A percentile compares a stretch with the other conserved stretches of the same genome.
These are phyloP conservation scores for Urocolius indicus DNA, from an alignment of 2,113 vertebrate genomes.

Conservation along the genomic window DNA sequence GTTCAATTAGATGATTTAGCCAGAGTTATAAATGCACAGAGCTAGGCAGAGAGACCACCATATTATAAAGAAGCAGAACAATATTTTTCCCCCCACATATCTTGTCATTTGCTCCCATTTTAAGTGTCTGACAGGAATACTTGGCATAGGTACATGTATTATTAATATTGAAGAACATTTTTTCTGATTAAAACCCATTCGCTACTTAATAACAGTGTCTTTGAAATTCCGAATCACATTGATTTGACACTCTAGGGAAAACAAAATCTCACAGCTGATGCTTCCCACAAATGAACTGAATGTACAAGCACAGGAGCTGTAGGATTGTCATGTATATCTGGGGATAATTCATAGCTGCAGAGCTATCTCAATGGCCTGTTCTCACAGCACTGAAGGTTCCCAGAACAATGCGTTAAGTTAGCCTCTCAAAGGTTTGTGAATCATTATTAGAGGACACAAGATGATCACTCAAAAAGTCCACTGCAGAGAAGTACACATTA, in stretches of 20 bases:
- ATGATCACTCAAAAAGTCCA: neutral
- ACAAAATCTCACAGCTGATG: neutral
- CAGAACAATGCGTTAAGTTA: neutral
- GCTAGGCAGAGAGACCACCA: neutral
- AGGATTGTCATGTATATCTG: neutral
- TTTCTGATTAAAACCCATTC: neutral
- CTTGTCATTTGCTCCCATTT: neutral
- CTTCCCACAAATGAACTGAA: neutral
- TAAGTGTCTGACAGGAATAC: neutral
- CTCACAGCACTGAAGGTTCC: neutral
- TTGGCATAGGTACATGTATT: neutral
- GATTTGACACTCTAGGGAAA: neutral
- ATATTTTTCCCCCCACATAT: neutral
- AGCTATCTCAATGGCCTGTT: neutral
- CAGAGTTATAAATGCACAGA: neutral
- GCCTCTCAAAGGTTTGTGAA: neutral
- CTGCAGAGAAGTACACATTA: neutral
- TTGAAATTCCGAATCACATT: neutral
- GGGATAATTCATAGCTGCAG: neutral
- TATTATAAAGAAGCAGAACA: rapidly evolving
- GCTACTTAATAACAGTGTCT: rapidly evolving
- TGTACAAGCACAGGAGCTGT: neutral
- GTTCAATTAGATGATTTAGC: neutral
- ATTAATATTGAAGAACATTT: neutral
- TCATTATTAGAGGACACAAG: neutral